Conservation (phyloP, 2,113 vertebrate genomes). For the Synodontis membranacea region DNA sequence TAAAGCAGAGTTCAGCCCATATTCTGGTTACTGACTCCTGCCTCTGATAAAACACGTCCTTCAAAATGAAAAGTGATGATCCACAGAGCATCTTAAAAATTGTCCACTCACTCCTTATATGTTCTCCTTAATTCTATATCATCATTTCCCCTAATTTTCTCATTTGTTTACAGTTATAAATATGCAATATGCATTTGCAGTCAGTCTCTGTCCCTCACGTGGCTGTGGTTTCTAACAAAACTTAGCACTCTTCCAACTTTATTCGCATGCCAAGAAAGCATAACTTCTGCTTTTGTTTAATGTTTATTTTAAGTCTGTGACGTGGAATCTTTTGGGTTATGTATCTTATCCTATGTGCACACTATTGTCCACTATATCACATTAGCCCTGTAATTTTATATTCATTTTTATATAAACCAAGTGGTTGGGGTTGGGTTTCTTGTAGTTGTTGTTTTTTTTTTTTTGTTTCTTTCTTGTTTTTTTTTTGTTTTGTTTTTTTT, state of each 20-base stretch:
- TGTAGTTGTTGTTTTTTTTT: not conserved
- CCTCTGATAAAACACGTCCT: not conserved
- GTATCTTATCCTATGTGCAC: not conserved
- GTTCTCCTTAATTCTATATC: not conserved
- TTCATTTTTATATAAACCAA: not conserved
- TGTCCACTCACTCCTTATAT: too few relatives aligned
- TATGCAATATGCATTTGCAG: not conserved
- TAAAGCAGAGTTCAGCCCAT: not conserved
- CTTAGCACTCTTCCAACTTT: not conserved
- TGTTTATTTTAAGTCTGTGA: not conserved
- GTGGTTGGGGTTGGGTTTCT: not conserved
- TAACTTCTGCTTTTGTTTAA: slow-evolving; percentile 35
- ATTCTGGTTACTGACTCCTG: not conserved
- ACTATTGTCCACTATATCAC: not conserved
- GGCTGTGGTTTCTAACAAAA: not conserved
- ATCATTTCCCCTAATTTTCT: not conserved
- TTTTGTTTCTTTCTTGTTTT: not conserved
- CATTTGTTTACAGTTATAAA: not conserved
- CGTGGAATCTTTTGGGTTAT: not conserved
- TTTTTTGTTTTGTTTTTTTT: not conserved
- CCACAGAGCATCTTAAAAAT: not conserved
- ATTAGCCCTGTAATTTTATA: not conserved
- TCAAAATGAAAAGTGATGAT: not conserved
- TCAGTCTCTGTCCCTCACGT: not conserved
- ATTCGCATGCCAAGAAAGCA: slow-evolving; percentile 3